Conservation (phyloP, 2,113 vertebrate species). For the Lycocorax pyrrhopterus region DNA sequence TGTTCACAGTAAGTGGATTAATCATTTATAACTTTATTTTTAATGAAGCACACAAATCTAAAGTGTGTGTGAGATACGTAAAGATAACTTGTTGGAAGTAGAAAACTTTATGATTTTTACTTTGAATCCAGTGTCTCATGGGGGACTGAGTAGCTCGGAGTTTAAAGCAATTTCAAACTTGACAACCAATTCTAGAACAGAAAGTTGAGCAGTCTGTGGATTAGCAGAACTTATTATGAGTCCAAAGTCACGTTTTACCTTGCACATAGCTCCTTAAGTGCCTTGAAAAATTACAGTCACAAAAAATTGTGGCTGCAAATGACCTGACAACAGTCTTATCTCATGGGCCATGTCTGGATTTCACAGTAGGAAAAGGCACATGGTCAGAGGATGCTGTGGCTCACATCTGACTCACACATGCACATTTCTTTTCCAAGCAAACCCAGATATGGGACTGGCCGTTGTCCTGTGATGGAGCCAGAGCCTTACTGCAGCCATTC, state of each 20-base stretch:
- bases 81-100: background rate
- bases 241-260: background rate
- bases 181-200: background rate
- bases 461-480: background rate
- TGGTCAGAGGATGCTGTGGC: background rate
- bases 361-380: background rate
- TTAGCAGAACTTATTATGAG: background rate
- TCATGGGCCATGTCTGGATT: background rate
- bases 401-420: background rate
- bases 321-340: background rate
- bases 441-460: background rate
- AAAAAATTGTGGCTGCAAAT: background rate
- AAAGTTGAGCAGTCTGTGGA: background rate
- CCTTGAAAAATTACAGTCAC: background rate
- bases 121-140: background rate
- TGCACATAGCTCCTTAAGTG: background rate
- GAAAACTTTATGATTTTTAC: background rate
- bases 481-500: background rate
- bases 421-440: background rate
- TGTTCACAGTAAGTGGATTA: background rate
- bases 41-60: background rate
- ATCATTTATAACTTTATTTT: background rate
- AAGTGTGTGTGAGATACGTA: background rate
- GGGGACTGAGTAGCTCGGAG: background rate
- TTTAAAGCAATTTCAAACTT: background rate